Percentiles rank a stretch among this genome's conserved stretches.
These are phyloP conservation scores for Pyrochroa serraticornis DNA, from an alignment of 2,888 invertebrate species.

Conservation along the genomic window DNA sequence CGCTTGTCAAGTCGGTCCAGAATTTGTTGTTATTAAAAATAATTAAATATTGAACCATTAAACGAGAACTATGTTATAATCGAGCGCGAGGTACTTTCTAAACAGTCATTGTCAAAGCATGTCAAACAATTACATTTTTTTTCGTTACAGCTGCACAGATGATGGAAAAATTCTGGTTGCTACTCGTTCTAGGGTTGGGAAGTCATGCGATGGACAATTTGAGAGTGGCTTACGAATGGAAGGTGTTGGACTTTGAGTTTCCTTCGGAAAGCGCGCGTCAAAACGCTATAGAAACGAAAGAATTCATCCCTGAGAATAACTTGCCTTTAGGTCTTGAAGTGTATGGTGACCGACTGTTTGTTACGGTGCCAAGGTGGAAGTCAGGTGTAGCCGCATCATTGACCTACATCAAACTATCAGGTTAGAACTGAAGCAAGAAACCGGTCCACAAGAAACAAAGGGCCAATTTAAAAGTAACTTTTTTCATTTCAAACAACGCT, in stretches of 20 bases:
- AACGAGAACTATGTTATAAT: neutral
- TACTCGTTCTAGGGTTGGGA: constrained; percentile 7
- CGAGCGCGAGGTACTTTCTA: neutral
- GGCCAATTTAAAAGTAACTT: neutral
- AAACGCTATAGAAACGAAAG: constrained; percentile 64
- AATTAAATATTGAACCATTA: neutral
- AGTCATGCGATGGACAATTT: constrained; percentile 67
- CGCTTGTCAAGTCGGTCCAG: too few species aligned
- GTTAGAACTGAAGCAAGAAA: constrained; percentile 54
- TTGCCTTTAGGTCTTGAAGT: constrained; percentile 78
- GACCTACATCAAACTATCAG: constrained; percentile 74
- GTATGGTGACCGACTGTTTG: constrained; percentile 69
- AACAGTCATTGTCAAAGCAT: neutral
- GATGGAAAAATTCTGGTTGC: neutral
- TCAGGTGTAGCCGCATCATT: constrained; percentile 76
- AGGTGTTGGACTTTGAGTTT: constrained; percentile 73
- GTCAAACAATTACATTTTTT: neutral
- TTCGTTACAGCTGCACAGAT: neutral
- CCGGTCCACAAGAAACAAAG: too few species aligned
- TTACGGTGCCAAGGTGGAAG: constrained; percentile 79
- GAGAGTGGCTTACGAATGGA: constrained; percentile 75
- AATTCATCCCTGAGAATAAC: constrained; percentile 73
- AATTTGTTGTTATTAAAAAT: neutral
- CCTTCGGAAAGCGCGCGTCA: constrained; percentile 62
- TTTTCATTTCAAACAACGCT: neutral